Evolutionary conservation across 2,113 vertebrate genomes (phyloP).

Genomic region (Brachyistius frenatus): DNA sequence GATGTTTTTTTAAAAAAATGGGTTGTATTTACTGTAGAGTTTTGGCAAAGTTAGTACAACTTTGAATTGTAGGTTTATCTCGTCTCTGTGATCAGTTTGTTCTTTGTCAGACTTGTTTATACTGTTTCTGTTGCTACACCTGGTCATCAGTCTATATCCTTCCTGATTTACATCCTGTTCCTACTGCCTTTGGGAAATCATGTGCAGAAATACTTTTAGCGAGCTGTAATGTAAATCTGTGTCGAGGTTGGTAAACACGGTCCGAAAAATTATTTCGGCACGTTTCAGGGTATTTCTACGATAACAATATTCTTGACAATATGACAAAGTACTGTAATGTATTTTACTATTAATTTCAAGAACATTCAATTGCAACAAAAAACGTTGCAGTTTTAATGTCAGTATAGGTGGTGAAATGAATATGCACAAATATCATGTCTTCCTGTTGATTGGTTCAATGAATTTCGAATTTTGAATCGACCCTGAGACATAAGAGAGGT

Average conservation of each 20-base stretch:
- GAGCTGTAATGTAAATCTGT: not conserved
- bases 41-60: too few relatives aligned
- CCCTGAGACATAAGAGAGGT: not conserved
- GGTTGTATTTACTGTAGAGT: not conserved
- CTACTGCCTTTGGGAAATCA: conserved; percentile 18
- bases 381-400: too few relatives aligned
- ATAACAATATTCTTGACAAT: too few relatives aligned
- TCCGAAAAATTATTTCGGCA: too few relatives aligned
- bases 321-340: too few relatives aligned
- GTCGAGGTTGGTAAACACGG: too few relatives aligned
- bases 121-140: conserved; percentile 32
- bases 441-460: not conserved
- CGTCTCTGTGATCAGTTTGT: too few relatives aligned
- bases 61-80: too few relatives aligned
- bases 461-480: not conserved
- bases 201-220: conserved; percentile 14
- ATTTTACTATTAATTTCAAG: too few relatives aligned
- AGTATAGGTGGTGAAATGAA: not conserved
- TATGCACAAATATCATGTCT: not conserved
- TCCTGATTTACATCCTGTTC: conserved; percentile 60
- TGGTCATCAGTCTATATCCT: conserved; percentile 35
- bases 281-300: too few relatives aligned
- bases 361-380: too few relatives aligned
- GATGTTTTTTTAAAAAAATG: not conserved
- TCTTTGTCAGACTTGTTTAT: conserved; percentile 28